Base-by-base conservation (phyloP, 1,140 invertebrate species). In the Neodiprion fabricii region DNA sequence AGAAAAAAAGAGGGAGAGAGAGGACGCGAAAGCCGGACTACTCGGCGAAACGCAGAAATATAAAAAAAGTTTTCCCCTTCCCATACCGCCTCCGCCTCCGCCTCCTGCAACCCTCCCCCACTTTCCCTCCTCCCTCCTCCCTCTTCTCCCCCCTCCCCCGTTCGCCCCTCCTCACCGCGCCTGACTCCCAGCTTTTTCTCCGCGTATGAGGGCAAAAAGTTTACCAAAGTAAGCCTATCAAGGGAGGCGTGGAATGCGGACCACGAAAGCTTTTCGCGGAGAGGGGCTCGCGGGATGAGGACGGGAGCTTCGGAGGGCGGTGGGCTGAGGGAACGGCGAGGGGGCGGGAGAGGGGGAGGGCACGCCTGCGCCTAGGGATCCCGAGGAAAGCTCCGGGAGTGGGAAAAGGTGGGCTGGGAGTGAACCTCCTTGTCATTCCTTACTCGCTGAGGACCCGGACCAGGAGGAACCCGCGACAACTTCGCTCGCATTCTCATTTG, bases 181-280 rank as follows among this genome's bases (percentile, higher is more conserved):
- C 17, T 40, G 14, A 40, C 70, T 47, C 21, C 9, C 21, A 49
- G 70, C 67, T 68, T 68, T 68, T 68, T 68, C 67, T 40, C 9
- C 67, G 67, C 67, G 67, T 68, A 40, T 40, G n/a, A 68, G 72
- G 75, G 73, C 79, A 80, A 82, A 81, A 83, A 76, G 80, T 82
- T 74, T 65, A 72, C 70, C 75, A 81, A 83, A 84, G 80, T 83
- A 85, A 85, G 82, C 83, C 82, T 85, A 83, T 81, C 79, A 79
- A 77, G 76, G 84, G 82, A 85, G 84, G 84, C 84, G 84, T 86
- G 84, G 85, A 86, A 83, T 80, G 79, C 69, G 82, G 80, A 83
- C 74, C 74, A 73, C 65, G 72, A 75, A 74, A 77, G 79, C 76
- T 79, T 80, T 79, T 77, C 50, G 61, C 67, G 49, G 81, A 81